Evolutionary conservation across 2,888 invertebrate species (phyloP).

Genomic region (Drosophila hawaiiensis): DNA sequence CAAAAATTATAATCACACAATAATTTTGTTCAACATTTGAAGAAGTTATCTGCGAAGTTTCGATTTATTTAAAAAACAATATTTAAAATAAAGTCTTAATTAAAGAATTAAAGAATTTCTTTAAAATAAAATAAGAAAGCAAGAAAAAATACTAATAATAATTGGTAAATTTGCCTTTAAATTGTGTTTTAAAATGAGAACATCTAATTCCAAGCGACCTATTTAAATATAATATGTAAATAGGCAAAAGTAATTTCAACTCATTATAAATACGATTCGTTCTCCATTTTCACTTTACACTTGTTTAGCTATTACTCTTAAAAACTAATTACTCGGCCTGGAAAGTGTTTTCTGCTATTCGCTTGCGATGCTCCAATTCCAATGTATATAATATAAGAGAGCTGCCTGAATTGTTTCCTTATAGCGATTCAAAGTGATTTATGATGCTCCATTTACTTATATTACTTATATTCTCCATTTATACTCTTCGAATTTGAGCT

Average conservation of each 20-base stretch:
- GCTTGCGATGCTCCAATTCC: neutral
- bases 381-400: neutral
- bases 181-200: neutral
- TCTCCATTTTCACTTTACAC: neutral
- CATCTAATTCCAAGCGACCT: neutral
- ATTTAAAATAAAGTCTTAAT: neutral
- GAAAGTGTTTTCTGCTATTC: neutral
- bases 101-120: too few relatives aligned
- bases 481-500: conserved; percentile 68
- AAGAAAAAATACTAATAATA: neutral
- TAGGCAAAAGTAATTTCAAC: neutral
- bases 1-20: neutral
- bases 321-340: neutral
- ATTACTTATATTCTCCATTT: neutral
- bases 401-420: neutral
- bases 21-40: neutral
- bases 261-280: neutral
- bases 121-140: neutral
- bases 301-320: neutral
- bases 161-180: neutral
- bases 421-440: neutral
- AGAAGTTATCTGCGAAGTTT: neutral
- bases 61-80: neutral
- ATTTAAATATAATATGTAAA: neutral
- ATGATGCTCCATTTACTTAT: neutral